These are phyloP conservation scores for Temnothorax ravouxi DNA, from an alignment of 2,888 invertebrate genomes.

Conservation along the genomic window DNA sequence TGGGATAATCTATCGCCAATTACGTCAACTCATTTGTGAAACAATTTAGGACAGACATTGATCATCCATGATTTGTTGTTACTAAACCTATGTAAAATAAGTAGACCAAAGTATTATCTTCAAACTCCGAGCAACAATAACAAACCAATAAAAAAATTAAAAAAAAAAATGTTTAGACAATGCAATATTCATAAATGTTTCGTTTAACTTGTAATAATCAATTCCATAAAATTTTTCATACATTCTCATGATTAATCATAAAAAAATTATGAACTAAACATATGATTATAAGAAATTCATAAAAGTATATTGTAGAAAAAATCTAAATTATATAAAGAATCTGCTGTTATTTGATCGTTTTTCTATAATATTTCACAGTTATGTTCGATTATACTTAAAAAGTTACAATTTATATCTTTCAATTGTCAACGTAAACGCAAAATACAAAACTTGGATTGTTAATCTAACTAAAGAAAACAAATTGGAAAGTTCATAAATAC, in stretches of 20 bases:
- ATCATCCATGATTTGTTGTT: constrained; percentile 56
- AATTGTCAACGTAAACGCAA: background rate
- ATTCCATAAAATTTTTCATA: background rate
- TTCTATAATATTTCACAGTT: background rate
- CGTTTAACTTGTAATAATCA: background rate
- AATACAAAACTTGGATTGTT: background rate
- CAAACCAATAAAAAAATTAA: background rate
- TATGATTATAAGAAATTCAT: background rate
- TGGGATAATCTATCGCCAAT: constrained; percentile 61
- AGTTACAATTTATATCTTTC: background rate
- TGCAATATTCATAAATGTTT: background rate
- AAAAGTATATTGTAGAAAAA: background rate
- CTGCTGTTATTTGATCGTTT: background rate
- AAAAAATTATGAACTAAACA: background rate
- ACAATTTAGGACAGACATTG: constrained; percentile 59
- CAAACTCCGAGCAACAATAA: background rate
- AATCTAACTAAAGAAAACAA: background rate
- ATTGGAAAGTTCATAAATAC: background rate
- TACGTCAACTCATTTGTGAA: constrained; percentile 65
- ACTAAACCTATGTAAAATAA: constrained; percentile 38
- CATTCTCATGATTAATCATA: background rate
- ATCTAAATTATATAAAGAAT: background rate
- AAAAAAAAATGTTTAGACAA: background rate
- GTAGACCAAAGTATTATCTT: background rate
- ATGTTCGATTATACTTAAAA: background rate